Base-by-base conservation (phyloP, 2,888 invertebrate genomes). In the Mimachlamys varia region DNA sequence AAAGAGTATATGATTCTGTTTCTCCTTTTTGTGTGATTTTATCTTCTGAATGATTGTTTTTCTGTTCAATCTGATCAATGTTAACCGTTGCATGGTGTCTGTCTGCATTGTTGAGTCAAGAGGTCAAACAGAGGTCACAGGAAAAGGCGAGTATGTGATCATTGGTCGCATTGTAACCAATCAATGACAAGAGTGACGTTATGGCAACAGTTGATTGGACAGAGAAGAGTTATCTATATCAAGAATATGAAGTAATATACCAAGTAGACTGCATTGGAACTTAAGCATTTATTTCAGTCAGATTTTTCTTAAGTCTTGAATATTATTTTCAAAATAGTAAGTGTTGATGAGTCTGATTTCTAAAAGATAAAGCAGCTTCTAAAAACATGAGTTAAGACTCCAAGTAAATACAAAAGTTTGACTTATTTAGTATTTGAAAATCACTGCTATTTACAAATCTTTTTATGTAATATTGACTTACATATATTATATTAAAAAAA, bases 31-130 rank as follows among this genome's bases (percentile, higher is more conserved):
- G 76, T 76, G 76, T 76, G 33, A 76, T 76, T 76, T 76, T 76
- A 76, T 76, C 76, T 76, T 76, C 76, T 76, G 76, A 76, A 76
- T 76, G 76, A 76, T 76, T 76, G 27, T 76, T 76, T 76, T 76
- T 76, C 76, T 76, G 76, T 76, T 76, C 76, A 76, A 76, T 33
- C 33, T 76, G 76, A 76, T 76, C 76, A 76, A 76, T 76, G 76
- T 58, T 58, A 58, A 58, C 58, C n/a, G 58, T 76, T 76, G 76
- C 76, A 76, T 76, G 76, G 76, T 76, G 76, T 76, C 76, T 76
- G 33, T 76, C 76, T 22, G 33, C 33, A 33, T 76, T 33, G 76
- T 76, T 15, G 15, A 27, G 76, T 33, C 76, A 27, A 58, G 76
- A 76, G 76, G 76, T 76, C 76, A 76, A 76, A 76, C 76, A 76